phyloP scores from a whole-genome alignment of 2,113 vertebrate genomes.

The Phrynosoma blainvillii region DNA sequence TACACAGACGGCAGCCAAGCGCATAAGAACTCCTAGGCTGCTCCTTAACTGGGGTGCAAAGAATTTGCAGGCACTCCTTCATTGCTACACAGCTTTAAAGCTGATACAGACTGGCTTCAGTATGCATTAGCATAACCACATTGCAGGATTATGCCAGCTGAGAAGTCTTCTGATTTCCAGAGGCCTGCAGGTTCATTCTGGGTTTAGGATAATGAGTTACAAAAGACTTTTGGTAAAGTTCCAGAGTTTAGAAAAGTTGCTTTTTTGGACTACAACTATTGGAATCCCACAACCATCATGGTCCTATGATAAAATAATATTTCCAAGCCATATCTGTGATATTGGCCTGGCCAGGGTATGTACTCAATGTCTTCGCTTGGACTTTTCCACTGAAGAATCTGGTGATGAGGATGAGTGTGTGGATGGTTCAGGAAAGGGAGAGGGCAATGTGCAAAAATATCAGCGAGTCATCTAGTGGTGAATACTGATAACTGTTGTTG shows the following conservation, averaged over 20 bases:
- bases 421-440: neutral
- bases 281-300: too few relatives aligned
- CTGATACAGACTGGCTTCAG: slow-evolving; percentile 7
- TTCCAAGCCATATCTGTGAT: too few relatives aligned
- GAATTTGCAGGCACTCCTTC: slow-evolving; percentile 32
- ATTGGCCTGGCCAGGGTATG: neutral
- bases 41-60: slow-evolving; percentile 22
- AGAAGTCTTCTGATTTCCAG: rapidly evolving
- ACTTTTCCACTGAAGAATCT: neutral
- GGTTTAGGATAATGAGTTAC: neutral
- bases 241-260: too few relatives aligned
- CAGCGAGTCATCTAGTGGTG: too few relatives aligned
- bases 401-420: neutral
- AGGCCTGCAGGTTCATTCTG: slow-evolving; percentile 27
- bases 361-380: neutral
- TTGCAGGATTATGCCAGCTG: neutral
- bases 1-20: slow-evolving; percentile 22
- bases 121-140: neutral
- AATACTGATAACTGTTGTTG: too few relatives aligned
- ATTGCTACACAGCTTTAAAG: slow-evolving; percentile 55
- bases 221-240: neutral
- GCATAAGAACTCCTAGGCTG: slow-evolving; percentile 45
- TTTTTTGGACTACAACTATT: too few relatives aligned
- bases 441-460: too few relatives aligned
- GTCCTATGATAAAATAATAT: too few relatives aligned